Percentiles rank a stretch among this genome's conserved stretches.
These are phyloP conservation scores for Psix sp. DNA, from an alignment of 1,140 invertebrate species.

Conservation along the genomic window DNA sequence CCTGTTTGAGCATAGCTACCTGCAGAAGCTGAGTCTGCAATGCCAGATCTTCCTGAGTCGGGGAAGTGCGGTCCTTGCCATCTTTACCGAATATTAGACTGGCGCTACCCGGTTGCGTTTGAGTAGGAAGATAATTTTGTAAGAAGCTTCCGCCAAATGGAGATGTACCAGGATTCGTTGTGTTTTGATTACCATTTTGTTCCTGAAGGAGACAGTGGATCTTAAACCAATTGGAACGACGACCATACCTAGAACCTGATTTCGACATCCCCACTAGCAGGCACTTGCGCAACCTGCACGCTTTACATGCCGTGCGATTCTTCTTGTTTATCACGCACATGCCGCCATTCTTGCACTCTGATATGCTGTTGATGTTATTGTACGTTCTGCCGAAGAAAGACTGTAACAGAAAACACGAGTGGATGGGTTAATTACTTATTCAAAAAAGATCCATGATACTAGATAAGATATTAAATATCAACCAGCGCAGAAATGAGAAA, in stretches of 20 bases:
- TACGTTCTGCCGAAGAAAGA: constrained; percentile 98
- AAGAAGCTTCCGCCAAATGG: constrained; percentile 59
- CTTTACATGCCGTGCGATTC: constrained; percentile 96
- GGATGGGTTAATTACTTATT: constrained; percentile 2
- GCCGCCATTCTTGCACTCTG: constrained; percentile 95
- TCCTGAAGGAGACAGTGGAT: constrained; percentile 92
- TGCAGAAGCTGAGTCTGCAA: constrained; percentile 73
- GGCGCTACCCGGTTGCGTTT: constrained; percentile 14
- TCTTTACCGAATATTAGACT: constrained; percentile 59
- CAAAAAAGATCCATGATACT: background rate
- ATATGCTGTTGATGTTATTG: constrained; percentile 93
- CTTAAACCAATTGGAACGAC: constrained; percentile 95
- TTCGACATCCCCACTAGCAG: constrained; percentile 97
- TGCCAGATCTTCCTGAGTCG: constrained; percentile 74
- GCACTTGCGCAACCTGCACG: constrained; percentile 95
- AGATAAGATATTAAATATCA: constrained; percentile 17
- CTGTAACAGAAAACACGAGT: constrained; percentile 77
- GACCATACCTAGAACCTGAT: constrained; percentile 91
- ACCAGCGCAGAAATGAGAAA: constrained; percentile 66
- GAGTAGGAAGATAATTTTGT: constrained; percentile 58
- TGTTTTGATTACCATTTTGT: constrained; percentile 77
- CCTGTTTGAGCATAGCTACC: constrained; percentile 72
- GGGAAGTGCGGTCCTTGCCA: constrained; percentile 65
- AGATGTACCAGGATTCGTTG: constrained; percentile 61
- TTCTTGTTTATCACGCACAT: constrained; percentile 97